A percentile compares a stretch with the other conserved stretches of the same genome.
phyloP scores from a whole-genome alignment of 2,113 vertebrate species.

The Gambusia affinis region DNA sequence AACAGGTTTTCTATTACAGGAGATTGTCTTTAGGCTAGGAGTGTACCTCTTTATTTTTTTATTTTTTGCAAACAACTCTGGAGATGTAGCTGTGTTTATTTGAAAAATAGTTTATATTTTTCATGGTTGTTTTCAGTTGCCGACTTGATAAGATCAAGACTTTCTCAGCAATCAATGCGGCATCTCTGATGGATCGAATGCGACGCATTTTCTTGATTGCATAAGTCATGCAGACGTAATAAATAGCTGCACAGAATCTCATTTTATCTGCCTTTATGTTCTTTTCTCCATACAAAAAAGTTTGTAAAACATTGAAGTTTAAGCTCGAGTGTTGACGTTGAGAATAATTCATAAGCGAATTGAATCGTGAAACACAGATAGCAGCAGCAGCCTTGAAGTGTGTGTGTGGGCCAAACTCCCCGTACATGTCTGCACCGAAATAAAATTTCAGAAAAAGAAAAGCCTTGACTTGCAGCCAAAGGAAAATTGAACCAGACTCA shows the following conservation, averaged over 20 bases:
- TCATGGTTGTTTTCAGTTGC: background rate
- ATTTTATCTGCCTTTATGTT: constrained; percentile 20
- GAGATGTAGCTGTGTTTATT: background rate
- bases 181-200: constrained; percentile 7
- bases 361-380: constrained; percentile 23
- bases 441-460: background rate
- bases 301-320: constrained; percentile 5
- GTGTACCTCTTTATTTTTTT: too few relatives aligned
- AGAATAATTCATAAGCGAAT: constrained; percentile 57
- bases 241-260: constrained; percentile 6
- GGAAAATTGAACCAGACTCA: constrained; percentile 46
- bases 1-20: background rate
- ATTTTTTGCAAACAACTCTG: background rate
- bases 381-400: constrained; percentile 31
- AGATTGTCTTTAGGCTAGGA: background rate
- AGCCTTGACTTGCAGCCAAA: constrained; percentile 42
- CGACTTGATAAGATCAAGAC: constrained; percentile 3
- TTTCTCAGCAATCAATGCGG: background rate
- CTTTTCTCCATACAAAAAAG: constrained; percentile 15
- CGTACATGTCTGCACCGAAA: constrained; percentile 19
- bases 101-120: background rate
- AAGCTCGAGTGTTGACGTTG: constrained; percentile 36
- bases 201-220: constrained; percentile 22
- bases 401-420: constrained; percentile 21
- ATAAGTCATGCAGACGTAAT: constrained; percentile 8